Evolutionary conservation across 2,113 vertebrate species (phyloP), one percentile per base, ranked within the genome.

Genomic region (Plecotus auritus): DNA sequence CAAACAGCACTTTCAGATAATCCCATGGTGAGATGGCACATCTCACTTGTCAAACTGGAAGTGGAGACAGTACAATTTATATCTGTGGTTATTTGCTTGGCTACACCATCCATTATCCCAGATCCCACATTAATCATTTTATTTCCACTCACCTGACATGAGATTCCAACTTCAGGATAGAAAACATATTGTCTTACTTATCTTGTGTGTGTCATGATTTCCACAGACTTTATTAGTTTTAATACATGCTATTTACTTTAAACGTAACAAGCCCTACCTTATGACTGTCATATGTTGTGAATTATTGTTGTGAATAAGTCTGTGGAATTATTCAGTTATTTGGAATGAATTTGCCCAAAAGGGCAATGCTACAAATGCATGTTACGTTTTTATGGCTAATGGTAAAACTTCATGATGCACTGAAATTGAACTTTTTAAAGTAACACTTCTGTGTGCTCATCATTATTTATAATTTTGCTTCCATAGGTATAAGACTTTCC

Each of bases 31-130:
- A 94, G 95, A 32, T 94, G 74, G 77, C 72, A 81, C 70, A 72
- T 88, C 90, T 96, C 73, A 61, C 77, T 80, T 95, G 45, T 96
- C 88, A 95, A 51, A 20, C 37, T 93, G 94, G 85, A 97, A 97
- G 93, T 81, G 16, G 59, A 96, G 42, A 91, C 66, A 92, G 91
- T 91, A 23, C 69, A 97, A 96, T 97, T 77, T 66, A 40, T 94
- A 73, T 69, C 78, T 91, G 56, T 74, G 47, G 85, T 54, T 54
- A 85, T 94, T 72, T 86, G 84, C 8, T 23, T 37, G 76, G 13
- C 3, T 84, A 32, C 10, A 91, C 86, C 30, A 4, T 45, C 92
- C 74, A 80, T 56, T 74, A 97, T 88, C 87, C 35, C n/a, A 88
- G 35, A 82, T 76, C 77, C 59, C 47, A 84, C 73, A 93, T 95